These are phyloP conservation scores for Mus spicilegus DNA, from an alignment of 2,113 vertebrate genomes.

Conservation along the genomic window DNA sequence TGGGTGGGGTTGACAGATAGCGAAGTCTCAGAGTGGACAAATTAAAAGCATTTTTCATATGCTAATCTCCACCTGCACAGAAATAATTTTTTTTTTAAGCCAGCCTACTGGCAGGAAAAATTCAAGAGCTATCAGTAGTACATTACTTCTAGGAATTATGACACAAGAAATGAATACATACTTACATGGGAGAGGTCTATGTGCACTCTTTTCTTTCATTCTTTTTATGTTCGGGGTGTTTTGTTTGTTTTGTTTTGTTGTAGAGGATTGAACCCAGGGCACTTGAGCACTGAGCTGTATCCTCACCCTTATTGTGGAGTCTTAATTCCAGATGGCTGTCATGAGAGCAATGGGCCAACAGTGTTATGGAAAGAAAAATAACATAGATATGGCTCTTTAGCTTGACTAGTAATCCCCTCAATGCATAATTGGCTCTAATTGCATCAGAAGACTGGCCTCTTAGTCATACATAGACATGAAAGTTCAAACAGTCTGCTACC, in stretches of 20 bases:
- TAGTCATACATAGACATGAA: slow-evolving; percentile 77
- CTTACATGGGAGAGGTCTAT: slow-evolving; percentile 50
- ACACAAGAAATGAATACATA: slow-evolving; percentile 74
- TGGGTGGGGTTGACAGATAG: slow-evolving; percentile 82
- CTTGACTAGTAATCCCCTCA: slow-evolving; percentile 14
- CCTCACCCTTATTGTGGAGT: slow-evolving; percentile 40
- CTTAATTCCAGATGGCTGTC: slow-evolving; percentile 80
- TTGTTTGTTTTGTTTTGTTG: no score
- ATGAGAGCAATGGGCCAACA: slow-evolving; percentile 78
- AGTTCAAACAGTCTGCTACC: slow-evolving; percentile 67
- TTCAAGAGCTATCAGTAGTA: slow-evolving; percentile 74
- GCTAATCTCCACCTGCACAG: slow-evolving; percentile 80
- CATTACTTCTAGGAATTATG: slow-evolving; percentile 80
- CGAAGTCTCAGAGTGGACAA: slow-evolving; percentile 80
- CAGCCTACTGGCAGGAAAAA: slow-evolving; percentile 65
- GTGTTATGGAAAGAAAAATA: slow-evolving; percentile 64
- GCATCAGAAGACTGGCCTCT: slow-evolving; percentile 81
- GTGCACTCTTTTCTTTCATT: background rate
- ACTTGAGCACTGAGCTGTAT: background rate
- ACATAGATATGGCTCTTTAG: background rate
- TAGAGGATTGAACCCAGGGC: background rate
- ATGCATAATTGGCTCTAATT: slow-evolving; percentile 66
- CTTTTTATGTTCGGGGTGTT: no score
- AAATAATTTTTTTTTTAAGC: slow-evolving; percentile 60
- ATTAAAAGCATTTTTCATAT: slow-evolving; percentile 86